Conservation (phyloP, 2,113 vertebrate species). For the Channa argus region DNA sequence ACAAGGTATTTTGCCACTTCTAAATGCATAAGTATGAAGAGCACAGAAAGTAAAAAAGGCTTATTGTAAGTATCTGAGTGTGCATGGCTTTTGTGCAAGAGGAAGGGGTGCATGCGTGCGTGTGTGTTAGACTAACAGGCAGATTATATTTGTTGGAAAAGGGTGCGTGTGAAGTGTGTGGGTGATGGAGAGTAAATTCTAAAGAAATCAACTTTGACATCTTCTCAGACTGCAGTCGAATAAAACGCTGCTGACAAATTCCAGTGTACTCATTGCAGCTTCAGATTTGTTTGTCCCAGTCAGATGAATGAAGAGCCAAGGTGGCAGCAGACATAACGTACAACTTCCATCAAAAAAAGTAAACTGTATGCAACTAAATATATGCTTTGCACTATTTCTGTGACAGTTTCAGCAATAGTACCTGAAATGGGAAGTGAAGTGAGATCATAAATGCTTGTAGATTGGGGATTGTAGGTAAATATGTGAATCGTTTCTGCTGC, state of each 20-base stretch:
- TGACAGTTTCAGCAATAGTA: background rate
- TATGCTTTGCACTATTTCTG: background rate
- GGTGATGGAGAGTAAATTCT: conserved; percentile 16
- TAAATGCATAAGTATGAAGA: conserved; percentile 59
- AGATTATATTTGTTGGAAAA: conserved; percentile 22
- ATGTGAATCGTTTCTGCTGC: no score
- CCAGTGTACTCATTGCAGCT: background rate
- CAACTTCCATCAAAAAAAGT: background rate
- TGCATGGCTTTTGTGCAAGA: background rate
- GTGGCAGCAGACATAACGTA: background rate
- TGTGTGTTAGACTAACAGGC: background rate
- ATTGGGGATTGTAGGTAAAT: no score
- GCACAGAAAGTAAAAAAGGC: background rate
- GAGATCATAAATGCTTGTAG: no score
- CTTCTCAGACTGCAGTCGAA: conserved; percentile 13
- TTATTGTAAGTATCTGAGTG: background rate
- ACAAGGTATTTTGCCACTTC: conserved; percentile 20
- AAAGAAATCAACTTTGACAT: conserved; percentile 11
- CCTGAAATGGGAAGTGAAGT: background rate
- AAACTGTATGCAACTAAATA: background rate
- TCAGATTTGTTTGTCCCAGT: background rate
- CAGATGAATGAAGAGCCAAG: conserved; percentile 11
- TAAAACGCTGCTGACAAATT: background rate
- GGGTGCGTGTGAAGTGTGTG: conserved; percentile 19
- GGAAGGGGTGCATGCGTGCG: background rate